Conservation (phyloP, 2,888 invertebrate species). For the Schrankia costaestrigalis region DNA sequence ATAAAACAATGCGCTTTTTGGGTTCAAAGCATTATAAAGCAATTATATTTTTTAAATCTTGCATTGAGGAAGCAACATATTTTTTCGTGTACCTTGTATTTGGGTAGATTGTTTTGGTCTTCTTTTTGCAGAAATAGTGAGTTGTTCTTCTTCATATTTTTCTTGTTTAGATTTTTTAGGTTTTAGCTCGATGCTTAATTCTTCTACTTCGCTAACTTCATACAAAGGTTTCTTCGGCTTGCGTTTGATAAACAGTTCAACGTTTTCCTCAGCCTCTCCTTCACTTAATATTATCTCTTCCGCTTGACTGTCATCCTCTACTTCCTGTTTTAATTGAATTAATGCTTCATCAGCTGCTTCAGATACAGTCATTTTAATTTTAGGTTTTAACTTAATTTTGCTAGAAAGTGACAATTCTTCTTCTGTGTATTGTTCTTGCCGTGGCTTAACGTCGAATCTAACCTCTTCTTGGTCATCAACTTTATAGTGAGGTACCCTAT, state of each 20-base stretch:
- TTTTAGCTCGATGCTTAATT: slow-evolving; percentile 80
- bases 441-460: slow-evolving; percentile 64
- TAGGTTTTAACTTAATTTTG: slow-evolving; percentile 84
- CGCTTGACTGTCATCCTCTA: slow-evolving; percentile 82
- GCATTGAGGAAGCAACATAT: not conserved
- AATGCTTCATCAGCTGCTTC: slow-evolving; percentile 86
- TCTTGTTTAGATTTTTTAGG: slow-evolving; percentile 64
- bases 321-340: slow-evolving; percentile 83
- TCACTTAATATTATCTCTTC: slow-evolving; percentile 85
- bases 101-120: slow-evolving; percentile 83
- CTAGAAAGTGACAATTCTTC: slow-evolving; percentile 87
- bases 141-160: slow-evolving; percentile 83
- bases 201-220: slow-evolving; percentile 83
- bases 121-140: slow-evolving; percentile 85
- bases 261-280: slow-evolving; percentile 81
- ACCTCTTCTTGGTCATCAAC: slow-evolving; percentile 85
- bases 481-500: slow-evolving; percentile 83
- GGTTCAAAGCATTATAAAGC: not conserved
- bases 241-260: slow-evolving; percentile 72
- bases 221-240: slow-evolving; percentile 78
- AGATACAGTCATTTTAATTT: slow-evolving; percentile 80
- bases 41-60: not conserved
- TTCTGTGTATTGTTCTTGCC: slow-evolving; percentile 78
- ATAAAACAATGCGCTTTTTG: too few relatives aligned
- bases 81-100: slow-evolving; percentile 80